These are phyloP conservation scores for Bagarius yarrelli DNA, from an alignment of 2,113 vertebrate species.

Conservation along the genomic window DNA sequence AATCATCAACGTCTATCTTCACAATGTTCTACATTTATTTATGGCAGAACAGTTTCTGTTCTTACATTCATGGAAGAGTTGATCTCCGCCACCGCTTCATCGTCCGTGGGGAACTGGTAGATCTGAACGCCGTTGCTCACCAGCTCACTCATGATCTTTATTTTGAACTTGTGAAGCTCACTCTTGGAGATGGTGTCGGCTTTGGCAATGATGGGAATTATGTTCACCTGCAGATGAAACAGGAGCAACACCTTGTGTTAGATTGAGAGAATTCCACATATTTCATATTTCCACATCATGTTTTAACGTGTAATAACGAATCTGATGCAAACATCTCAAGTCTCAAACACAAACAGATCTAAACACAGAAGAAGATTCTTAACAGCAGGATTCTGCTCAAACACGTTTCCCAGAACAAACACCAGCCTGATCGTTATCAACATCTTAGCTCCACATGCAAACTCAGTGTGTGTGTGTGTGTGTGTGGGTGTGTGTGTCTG, in stretches of 20 bases:
- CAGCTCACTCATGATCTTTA: slow-evolving; percentile 98
- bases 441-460: neutral
- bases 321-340: neutral
- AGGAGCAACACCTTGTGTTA: neutral
- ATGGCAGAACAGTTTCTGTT: neutral
- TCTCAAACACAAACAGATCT: neutral
- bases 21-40: too few species aligned
- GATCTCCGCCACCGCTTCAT: slow-evolving; percentile 90
- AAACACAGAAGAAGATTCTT: neutral
- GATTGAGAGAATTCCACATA: neutral
- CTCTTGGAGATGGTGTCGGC: slow-evolving; percentile 98
- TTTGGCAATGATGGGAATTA: slow-evolving; percentile 97
- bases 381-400: neutral
- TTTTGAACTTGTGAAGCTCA: slow-evolving; percentile 97
- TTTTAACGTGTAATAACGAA: neutral
- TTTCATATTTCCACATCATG: neutral
- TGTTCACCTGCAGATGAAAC: slow-evolving; percentile 80
- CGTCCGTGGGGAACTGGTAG: slow-evolving; percentile 96
- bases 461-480: neutral
- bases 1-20: neutral
- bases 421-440: neutral
- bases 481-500: neutral
- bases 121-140: slow-evolving; percentile 98
- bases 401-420: neutral
- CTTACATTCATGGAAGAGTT: slow-evolving; percentile 95